Base-by-base conservation (phyloP, 2,888 invertebrate species). In the Thymelicus acteon region DNA sequence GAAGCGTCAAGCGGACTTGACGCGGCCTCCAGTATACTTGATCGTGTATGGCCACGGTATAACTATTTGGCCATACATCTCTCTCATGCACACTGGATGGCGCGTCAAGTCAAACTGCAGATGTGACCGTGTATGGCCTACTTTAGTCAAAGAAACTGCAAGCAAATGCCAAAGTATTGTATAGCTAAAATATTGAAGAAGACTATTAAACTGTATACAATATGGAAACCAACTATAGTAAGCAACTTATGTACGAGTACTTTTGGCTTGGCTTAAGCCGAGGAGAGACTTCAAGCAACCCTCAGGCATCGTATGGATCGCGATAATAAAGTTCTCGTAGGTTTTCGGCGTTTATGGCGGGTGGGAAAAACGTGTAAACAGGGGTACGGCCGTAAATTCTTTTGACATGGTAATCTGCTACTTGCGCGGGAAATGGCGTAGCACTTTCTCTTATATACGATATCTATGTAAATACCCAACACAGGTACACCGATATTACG, bases 331-430 rank as follows among this genome's bases (percentile, higher is more conserved):
- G 77, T 79, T 79, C 79, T 81, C 77, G 75, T 77, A 77, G 76
- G 77, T 80, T 85, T 86, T 87, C 77, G 85, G 83, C 78, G 80
- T 82, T 80, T 85, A 82, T 79, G 78, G 78, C 79, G 79, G 79
- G 77, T 77, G 77, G 80, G 82, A 78, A 82, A 82, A 87, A 82
- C 79, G 83, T 85, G 87, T 86, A 85, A 86, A 87, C 87, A 88
- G 75, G 75, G 78, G 75, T 67, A 73, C 77, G 80, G 74, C 81
- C 82, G 82, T 82, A 85, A 86, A 88, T 86, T 87, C 85, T 87
- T 88, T 87, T 87, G 87, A 88, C 87, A 87, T 89, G 87, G 84
- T 87, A 88, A 88, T 87, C 81, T 85, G 84, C 80, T 80, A 78
- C 80, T 78, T 80, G 77, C 78, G 79, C 79, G 74, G 75, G 76